These are phyloP conservation scores for Ara ararauna DNA, from an alignment of 2,797 vertebrate genomes.

Conservation along the genomic window DNA sequence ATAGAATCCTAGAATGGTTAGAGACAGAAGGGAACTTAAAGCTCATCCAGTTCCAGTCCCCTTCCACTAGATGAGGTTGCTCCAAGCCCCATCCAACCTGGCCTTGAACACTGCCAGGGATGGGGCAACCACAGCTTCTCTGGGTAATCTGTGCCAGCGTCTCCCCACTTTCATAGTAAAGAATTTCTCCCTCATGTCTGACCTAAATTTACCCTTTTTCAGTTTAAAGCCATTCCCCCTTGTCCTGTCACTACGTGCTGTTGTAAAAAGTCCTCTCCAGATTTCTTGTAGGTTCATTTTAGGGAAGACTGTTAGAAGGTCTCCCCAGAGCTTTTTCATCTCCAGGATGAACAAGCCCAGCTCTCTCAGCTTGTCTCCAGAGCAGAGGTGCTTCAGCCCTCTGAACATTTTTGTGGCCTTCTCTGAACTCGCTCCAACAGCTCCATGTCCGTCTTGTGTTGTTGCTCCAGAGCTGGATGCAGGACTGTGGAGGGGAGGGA, in stretches of 20 bases:
- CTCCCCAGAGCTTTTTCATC: too few species aligned
- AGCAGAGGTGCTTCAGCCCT: too few species aligned
- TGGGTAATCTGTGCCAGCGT: neutral
- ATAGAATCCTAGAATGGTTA: neutral
- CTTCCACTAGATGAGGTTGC: neutral
- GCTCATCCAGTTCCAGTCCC: neutral
- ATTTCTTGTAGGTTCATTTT: neutral
- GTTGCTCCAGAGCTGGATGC: too few species aligned
- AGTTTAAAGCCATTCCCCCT: neutral
- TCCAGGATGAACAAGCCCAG: too few species aligned
- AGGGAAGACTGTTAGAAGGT: too few species aligned
- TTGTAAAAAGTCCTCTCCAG: neutral
- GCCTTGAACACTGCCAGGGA: neutral
- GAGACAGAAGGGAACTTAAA: neutral
- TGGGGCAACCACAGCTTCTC: neutral
- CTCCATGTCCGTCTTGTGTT: too few species aligned
- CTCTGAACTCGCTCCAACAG: too few species aligned
- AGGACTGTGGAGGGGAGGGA: too few species aligned
- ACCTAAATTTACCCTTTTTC: neutral
- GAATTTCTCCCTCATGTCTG: neutral
- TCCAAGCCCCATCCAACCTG: neutral
- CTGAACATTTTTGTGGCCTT: too few species aligned
- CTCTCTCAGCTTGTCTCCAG: too few species aligned
- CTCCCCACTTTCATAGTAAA: neutral
- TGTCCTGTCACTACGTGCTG: neutral